Evolutionary conservation across 2,797 vertebrate species (phyloP), one percentile per base, ranked within the genome.

Genomic region (Propithecus perrieri): DNA sequence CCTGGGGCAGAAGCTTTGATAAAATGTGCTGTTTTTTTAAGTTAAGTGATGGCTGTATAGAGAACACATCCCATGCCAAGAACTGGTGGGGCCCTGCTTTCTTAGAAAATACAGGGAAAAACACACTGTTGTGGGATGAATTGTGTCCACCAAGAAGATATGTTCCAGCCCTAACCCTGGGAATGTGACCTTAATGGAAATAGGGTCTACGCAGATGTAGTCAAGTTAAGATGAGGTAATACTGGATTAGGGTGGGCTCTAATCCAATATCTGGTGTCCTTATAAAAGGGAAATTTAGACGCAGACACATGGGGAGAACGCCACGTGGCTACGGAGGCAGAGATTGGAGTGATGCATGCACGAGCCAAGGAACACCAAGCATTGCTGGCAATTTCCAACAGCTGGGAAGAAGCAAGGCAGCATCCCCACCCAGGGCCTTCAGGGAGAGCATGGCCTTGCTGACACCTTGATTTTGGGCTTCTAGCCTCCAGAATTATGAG

Each of bases 111-210:
- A 20, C 0, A 38, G 38, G n/a, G 30, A 30, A n/a, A 91, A 41
- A 35, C 28, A 28, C 14, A 1, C 12, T 20, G 7, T 28, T 14
- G 35, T 38, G 81, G 24, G 15, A 35, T n/a, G 10, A 53, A n/a
- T 7, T 41, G 9, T 38, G 38, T 63, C 22, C 26, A 38, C 22
- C 24, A 48, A 2, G n/a, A 28, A 35, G 20, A 33, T 18, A 53
- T 35, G 18, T 7, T 48, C 50, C 12, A 46, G 50, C 63, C 57
- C 38, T 18, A 18, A 33, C 30, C 48, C 84, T 10, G 33, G 79
- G 41, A 57, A 17, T 15, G 71, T 30, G 65, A 72, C n/a, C 80
- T 78, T 26, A 50, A 84, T 80, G 91, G 81, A 92, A 87, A 92
- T 4, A 53, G 63, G 46, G 63, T 75, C 55, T 65, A 65, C 35